phyloP scores from a whole-genome alignment of 2,113 vertebrate species.

The Trinectes maculatus region DNA sequence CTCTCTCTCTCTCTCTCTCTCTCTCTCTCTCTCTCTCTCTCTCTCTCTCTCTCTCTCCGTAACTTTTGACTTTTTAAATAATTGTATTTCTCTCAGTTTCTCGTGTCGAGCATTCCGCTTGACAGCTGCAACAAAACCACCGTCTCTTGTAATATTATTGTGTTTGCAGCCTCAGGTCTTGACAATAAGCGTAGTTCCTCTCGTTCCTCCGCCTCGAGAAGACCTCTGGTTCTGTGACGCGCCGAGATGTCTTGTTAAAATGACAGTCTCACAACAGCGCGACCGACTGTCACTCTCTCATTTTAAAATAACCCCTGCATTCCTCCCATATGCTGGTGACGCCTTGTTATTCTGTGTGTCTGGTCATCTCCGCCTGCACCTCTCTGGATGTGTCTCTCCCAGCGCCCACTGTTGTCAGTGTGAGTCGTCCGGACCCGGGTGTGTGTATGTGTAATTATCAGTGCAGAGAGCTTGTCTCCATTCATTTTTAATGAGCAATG shows the following conservation, averaged over 20 bases:
- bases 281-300: slow-evolving; percentile 19
- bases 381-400: slow-evolving; percentile 34
- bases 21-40: not conserved
- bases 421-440: slow-evolving; percentile 54
- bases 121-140: too few species aligned
- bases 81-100: too few species aligned
- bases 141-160: too few species aligned
- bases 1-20: slow-evolving; percentile 4
- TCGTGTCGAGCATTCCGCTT: too few species aligned
- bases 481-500: slow-evolving; percentile 81
- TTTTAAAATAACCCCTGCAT: slow-evolving; percentile 14
- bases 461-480: slow-evolving; percentile 73
- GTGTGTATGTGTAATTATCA: slow-evolving; percentile 73
- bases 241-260: slow-evolving; percentile 16
- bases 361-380: slow-evolving; percentile 13
- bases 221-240: too few species aligned
- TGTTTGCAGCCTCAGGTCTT: too few species aligned
- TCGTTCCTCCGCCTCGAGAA: too few species aligned
- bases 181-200: too few species aligned
- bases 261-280: not conserved
- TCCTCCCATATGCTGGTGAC: slow-evolving; percentile 28
- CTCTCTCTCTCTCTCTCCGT: not conserved
- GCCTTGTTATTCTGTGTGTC: slow-evolving; percentile 31
- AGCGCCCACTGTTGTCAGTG: slow-evolving; percentile 48
- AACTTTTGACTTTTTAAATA: slow-evolving; percentile 34